Conservation (phyloP, 2,113 vertebrate species). For the Ammodytes marinus region DNA sequence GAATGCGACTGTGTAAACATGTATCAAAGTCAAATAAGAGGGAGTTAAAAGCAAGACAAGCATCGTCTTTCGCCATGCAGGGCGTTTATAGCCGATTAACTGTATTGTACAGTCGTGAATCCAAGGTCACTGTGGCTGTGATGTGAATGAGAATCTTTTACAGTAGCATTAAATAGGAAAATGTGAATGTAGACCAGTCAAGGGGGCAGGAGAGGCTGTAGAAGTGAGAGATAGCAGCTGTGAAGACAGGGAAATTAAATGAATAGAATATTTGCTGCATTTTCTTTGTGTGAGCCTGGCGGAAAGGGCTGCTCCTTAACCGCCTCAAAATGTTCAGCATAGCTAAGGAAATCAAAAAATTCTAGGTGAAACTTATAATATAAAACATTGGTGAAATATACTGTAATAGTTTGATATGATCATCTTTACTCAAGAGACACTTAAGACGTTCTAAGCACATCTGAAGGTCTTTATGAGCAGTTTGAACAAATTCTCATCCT, state of each 20-base stretch:
- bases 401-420: not conserved
- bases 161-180: not conserved
- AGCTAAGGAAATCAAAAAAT: not conserved
- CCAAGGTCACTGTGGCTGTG: constrained; percentile 55
- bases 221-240: constrained; percentile 11
- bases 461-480: not conserved
- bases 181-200: not conserved
- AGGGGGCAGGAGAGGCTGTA: constrained; percentile 15
- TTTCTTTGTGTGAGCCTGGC: not conserved
- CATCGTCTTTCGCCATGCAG: not conserved
- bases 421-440: not conserved
- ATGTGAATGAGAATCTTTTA: constrained; percentile 41
- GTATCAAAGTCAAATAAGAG: constrained; percentile 1
- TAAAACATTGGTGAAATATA: not conserved
- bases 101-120: constrained; percentile 41
- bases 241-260: not conserved
- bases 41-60: not conserved
- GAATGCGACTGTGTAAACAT: not conserved
- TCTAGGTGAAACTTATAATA: not conserved
- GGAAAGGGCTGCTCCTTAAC: not conserved
- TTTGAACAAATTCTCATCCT: not conserved
- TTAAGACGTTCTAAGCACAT: not conserved
- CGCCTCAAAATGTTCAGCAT: not conserved
- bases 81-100: constrained; percentile 60
- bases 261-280: not conserved